Evolutionary conservation across 2,888 invertebrate species (phyloP), one percentile per base, ranked within the genome.

Genomic region (Ormyrus rosae): DNA sequence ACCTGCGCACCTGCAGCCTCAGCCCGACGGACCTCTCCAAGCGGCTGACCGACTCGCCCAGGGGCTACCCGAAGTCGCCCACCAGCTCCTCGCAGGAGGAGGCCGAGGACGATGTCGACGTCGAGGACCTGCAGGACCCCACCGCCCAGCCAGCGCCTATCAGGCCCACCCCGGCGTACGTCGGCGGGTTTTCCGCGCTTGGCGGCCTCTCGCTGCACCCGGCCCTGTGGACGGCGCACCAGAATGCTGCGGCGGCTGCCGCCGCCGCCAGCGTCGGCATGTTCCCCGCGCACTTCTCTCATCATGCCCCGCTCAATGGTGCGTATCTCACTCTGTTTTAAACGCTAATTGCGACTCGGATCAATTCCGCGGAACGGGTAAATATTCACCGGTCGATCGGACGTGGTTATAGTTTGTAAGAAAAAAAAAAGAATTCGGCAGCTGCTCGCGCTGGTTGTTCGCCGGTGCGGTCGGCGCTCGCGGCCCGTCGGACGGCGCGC

Each of bases 81-180:
- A 85, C 85, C 72, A 89, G 89, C 76, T 87, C 86, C 0, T 86
- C 87, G 64, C 87, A 86, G 45, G 89, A 87, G 58, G 85, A 74
- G 5, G 84, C 85, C 4, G 90, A 89, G 72, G 84, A 93, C 83
- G 90, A 91, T 61, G 93, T 96, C 11, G 96, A 96, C 88, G 96
- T 96, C 11, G 96, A 96, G 89, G 96, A 96, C 86, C 91, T 96
- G 34, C 60, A 68, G 46, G 65, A 61, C 9, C 0, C 45, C 8
- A 19, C 19, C 19, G 19, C 6, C 53, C 11, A 55, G 7, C 81
- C 90, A 0, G 85, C 87, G 1, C 90, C 90, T 0, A 86, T 90
- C 1, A 87, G 90, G 73, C 90, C 90, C 0, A 90, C 89, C 1
- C 90, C 90, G 0, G 89, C 87, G 0, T 90, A 90, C 71, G 86